Percentiles rank a stretch among this genome's conserved stretches.
phyloP scores from a whole-genome alignment of 2,888 invertebrate species.

The Drosophila kuntzei region DNA sequence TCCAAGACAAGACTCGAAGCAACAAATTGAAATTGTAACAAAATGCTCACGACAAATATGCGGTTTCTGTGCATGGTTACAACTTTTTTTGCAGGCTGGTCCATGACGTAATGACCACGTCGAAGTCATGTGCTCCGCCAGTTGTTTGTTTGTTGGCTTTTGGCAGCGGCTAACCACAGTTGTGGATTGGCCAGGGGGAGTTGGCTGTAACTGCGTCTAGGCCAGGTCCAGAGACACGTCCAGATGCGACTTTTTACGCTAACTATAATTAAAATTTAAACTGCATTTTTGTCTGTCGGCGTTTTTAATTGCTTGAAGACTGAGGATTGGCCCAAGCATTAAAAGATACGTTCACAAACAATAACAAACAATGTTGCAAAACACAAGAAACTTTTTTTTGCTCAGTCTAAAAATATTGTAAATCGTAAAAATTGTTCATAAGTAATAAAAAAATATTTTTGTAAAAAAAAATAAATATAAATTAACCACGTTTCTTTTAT shows the following conservation, averaged over 20 bases:
- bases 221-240: slow-evolving; percentile 48
- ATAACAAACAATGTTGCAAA: slow-evolving; percentile 19
- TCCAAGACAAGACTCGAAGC: slow-evolving; percentile 61
- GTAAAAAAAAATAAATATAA: slow-evolving; percentile 2
- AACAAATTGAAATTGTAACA: slow-evolving; percentile 79
- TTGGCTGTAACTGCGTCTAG: slow-evolving; percentile 36
- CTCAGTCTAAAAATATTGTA: slow-evolving; percentile 5
- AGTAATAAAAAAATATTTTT: not conserved
- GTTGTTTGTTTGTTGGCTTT: slow-evolving; percentile 54
- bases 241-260: slow-evolving; percentile 32
- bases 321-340: slow-evolving; percentile 48
- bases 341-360: slow-evolving; percentile 26
- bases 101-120: slow-evolving; percentile 74
- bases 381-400: slow-evolving; percentile 2
- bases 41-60: slow-evolving; percentile 80
- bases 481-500: not conserved
- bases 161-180: slow-evolving; percentile 37
- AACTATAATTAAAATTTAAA: slow-evolving; percentile 53
- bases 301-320: slow-evolving; percentile 56
- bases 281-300: slow-evolving; percentile 51
- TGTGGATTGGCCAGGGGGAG: not conserved
- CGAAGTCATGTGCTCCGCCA: slow-evolving; percentile 68
- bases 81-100: slow-evolving; percentile 22
- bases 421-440: slow-evolving; percentile 5
- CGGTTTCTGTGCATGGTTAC: slow-evolving; percentile 62